Evolutionary conservation across 2,797 vertebrate species (phyloP), one percentile per base, ranked within the genome.

Genomic region (Tympanoctomys barrerae): DNA sequence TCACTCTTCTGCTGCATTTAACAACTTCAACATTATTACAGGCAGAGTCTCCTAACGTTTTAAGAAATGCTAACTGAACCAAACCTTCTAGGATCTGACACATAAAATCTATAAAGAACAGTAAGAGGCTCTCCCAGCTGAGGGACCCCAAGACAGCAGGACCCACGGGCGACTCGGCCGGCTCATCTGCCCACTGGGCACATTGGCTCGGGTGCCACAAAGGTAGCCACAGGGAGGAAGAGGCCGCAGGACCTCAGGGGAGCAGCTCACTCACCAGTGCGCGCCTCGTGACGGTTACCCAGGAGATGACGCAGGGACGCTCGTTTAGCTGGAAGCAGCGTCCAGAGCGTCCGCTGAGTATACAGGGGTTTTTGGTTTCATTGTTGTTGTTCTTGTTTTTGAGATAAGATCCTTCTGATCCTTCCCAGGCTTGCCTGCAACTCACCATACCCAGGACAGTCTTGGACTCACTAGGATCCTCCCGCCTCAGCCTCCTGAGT

Each of bases 161-260:
- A 39, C 19, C n/a, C 68, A 11, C 7, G 21, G 42, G 22, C 24
- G 10, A 26, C 89, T 91, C 87, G 71, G 0, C 73, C 73, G 59
- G 39, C 59, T 90, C 94, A 66, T 21, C 57, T 31, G 78, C n/a
- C 78, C 80, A 77, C 70, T 19, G 46, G 1, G 18, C 64, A 93
- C 81, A 57, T 91, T 82, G 62, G 86, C 68, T 28, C 85, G 22
- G 33, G 36, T 93, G 36, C 62, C 89, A 95, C 39, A 80, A 87
- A 90, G 97, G 90, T 62, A 96, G 93, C 36, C 90, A 42, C 62
- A 90, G 82, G 87, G 83, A 87, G 26, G 92, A 88, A 89, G 46
- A 87, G 11, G n/a, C 59, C 84, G 26, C 1, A 0, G 8, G 82
- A 75, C 90, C 26, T 78, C 24, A 46, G 31, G 24, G 78, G 57